Base-by-base conservation (phyloP, 2,797 vertebrate species). In the Psittacula echo region DNA sequence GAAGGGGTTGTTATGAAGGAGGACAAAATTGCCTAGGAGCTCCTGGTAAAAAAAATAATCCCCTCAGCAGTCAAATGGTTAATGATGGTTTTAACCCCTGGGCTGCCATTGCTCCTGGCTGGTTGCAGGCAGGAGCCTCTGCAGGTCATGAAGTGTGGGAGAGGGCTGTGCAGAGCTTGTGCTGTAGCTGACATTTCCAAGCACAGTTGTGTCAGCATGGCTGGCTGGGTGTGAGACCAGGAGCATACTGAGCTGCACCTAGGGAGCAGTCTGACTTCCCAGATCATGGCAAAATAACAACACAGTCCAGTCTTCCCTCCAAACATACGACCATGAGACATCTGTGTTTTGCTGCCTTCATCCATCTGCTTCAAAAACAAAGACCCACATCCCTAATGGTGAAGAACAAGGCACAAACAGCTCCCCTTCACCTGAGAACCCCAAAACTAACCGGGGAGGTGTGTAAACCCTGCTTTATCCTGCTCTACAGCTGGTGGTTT, bases 261-360 rank as follows among this genome's bases (percentile, higher is more conserved):
- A 16, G 22, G 51, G 68, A 80, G 73, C 48, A 41, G n/a, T 10
- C 48, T 67, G 76, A 30, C 22, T 88, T 80, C 89, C 41, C 18
- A 77, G 58, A 74, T 41, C 56, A 42, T 0, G 7, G 67, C 19
- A 27, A 68, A 60, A 13, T 8, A 73, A 37, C 77, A 87, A 39
- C 42, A 29, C 60, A 34, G 60, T 5, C 42, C 65, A 60, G 27
- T n/a, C 58, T 74, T 51, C 53, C n/a, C 53, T 67, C 77, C 73
- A 29, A 48, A 74, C 29, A 37, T 37, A 67, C 0, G 2, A 18
- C 45, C 39, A 5, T 2, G 10, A 86, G 44, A 64, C 0, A 5
- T 15, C 68, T 71, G 51, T 0, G 0, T 9, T 88, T 64, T 23
- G 18, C 68, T 90, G 41, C 51, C 73, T 60, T 51, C 1, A 0